Evolutionary conservation across 1,140 invertebrate genomes (phyloP).

Genomic region (Neodiprion virginianus): DNA sequence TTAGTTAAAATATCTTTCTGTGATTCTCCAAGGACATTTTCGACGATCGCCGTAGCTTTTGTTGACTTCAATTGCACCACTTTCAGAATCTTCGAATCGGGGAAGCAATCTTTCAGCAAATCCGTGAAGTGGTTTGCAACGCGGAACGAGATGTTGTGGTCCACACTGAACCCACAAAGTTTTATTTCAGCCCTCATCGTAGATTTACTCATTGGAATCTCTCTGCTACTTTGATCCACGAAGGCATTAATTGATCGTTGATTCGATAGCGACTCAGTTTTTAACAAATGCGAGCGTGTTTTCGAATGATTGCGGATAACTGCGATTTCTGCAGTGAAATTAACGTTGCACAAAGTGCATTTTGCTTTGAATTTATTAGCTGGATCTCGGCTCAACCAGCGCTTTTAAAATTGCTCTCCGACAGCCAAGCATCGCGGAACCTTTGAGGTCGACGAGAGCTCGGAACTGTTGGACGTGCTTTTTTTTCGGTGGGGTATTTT

Average conservation of each 20-base stretch:
- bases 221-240: slow-evolving; percentile 19
- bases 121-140: too few relatives aligned
- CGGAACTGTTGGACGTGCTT: not conserved
- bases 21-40: slow-evolving; percentile 33
- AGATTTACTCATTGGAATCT: slow-evolving; percentile 16
- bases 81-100: too few relatives aligned
- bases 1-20: slow-evolving; percentile 22
- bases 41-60: slow-evolving; percentile 29
- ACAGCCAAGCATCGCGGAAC: not conserved
- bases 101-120: too few relatives aligned
- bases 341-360: slow-evolving; percentile 23
- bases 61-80: slow-evolving; percentile 24
- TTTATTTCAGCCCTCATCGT: slow-evolving; percentile 16
- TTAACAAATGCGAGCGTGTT: slow-evolving; percentile 17
- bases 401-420: slow-evolving; percentile 2
- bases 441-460: not conserved
- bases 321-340: slow-evolving; percentile 26
- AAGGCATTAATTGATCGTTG: slow-evolving; percentile 19
- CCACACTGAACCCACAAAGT: slow-evolving; percentile 18
- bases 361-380: slow-evolving; percentile 26
- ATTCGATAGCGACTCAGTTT: slow-evolving; percentile 11
- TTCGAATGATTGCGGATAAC: slow-evolving; percentile 27
- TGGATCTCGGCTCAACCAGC: slow-evolving; percentile 23
- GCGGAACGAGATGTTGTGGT: too few relatives aligned
- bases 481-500: slow-evolving; percentile 11